A percentile compares a stretch with the other conserved stretches of the same genome.
These are phyloP conservation scores for Aplochiton taeniatus DNA, from an alignment of 2,797 vertebrate genomes.

Conservation along the genomic window DNA sequence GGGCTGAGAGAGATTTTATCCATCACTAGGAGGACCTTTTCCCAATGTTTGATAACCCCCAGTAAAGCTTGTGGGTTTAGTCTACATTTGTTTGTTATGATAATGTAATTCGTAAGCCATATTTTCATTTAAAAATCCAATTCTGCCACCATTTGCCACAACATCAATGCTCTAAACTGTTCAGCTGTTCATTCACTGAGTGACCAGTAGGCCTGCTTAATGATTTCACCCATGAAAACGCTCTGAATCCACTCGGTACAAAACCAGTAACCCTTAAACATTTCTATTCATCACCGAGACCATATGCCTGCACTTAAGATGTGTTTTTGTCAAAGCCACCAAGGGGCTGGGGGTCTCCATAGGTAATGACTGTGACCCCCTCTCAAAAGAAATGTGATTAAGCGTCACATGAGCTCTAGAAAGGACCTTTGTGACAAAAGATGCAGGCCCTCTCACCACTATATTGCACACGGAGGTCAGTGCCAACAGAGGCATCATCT, in stretches of 20 bases:
- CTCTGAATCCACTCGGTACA: too few species aligned
- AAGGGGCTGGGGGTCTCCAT: constrained; percentile 12
- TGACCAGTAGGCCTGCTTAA: constrained; percentile 5
- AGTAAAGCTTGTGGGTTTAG: too few species aligned
- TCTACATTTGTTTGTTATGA: too few species aligned
- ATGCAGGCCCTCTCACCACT: constrained; percentile 47
- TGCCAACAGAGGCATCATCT: constrained; percentile 42
- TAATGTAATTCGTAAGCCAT: too few species aligned
- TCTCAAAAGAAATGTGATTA: constrained; percentile 46
- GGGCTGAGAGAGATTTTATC: too few species aligned
- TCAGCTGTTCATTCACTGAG: constrained; percentile 40
- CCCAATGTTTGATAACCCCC: too few species aligned
- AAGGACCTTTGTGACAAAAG: constrained; percentile 47
- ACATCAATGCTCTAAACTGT: constrained; percentile 19
- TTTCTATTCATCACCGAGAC: constrained; percentile 24
- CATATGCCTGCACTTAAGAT: constrained; percentile 39
- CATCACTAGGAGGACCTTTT: too few species aligned
- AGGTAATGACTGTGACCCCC: constrained; percentile 30
- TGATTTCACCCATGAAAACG: constrained; percentile 2
- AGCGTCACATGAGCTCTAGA: constrained; percentile 59
- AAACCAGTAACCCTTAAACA: constrained; percentile 41
- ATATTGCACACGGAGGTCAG: constrained; percentile 33
- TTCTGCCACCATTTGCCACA: constrained; percentile 8
- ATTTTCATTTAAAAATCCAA: too few species aligned
- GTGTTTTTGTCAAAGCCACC: constrained; percentile 25